Base-by-base conservation (phyloP, 1,140 invertebrate species). In the Aphis craccivora region DNA sequence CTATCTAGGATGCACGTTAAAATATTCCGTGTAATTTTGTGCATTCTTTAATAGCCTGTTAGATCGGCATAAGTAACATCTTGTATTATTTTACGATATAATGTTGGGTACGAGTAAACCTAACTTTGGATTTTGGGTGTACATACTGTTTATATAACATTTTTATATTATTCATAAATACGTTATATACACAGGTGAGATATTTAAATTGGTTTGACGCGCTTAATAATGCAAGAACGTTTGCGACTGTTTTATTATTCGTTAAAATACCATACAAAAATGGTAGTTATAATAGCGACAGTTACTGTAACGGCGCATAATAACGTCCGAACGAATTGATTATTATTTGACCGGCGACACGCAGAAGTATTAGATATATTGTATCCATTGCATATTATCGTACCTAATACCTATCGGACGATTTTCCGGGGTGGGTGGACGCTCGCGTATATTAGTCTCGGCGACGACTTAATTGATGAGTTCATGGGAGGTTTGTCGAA, bases 381-480 rank as follows among this genome's bases (percentile, higher is more conserved):
- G 25, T n/a, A n/a, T 7, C 0, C n/a, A n/a, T n/a, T 76, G 18
- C n/a, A 76, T 18, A 60, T 60, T 60, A 67, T n/a, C 14, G 2
- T n/a, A n/a, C n/a, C n/a, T n/a, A 0, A 60, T 67, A 60, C 55
- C 25, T 60, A 30, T 3, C 8, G 3, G 22, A 37, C 22, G 23
- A 25, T 88, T 22, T 6, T n/a, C 45, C 18, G 45, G 8, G 45
- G n/a, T 35, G 20, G 45, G 35, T 87, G 14, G 43, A n/a, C 30
- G 86, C 20, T 9, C 45, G 45, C 45, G 18, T 22, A 23, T 48
- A 51, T 51, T 35, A 51, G n/a, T 87, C 43, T 87, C 45, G 45
- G 23, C 86, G 86, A 51, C 45, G 45, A 88, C 86, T 88, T 88
- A 51, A 88, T 88, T 88, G 86, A 88, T 88, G 86, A 88, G 45